phyloP scores from a whole-genome alignment of 1,140 invertebrate species.

The Laupala kohalensis region DNA sequence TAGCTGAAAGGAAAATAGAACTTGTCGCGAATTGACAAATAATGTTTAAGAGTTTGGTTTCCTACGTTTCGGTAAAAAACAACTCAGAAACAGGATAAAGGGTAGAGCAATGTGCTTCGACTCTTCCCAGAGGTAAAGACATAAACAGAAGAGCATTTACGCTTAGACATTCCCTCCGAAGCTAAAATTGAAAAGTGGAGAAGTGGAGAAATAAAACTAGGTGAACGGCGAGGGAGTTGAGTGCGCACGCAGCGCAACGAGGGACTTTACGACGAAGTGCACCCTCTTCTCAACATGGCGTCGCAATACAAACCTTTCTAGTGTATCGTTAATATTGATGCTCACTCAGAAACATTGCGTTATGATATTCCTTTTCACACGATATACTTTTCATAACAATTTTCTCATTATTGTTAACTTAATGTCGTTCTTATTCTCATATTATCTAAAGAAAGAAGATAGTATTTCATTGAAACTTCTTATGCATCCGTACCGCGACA shows the following conservation, averaged over 20 bases:
- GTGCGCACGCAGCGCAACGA: not conserved
- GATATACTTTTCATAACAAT: too few relatives aligned
- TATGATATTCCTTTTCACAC: too few relatives aligned
- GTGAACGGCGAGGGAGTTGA: too few relatives aligned
- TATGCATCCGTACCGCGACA: too few relatives aligned
- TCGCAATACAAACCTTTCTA: too few relatives aligned
- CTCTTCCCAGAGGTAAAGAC: not conserved
- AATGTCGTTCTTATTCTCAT: too few relatives aligned
- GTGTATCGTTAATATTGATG: too few relatives aligned
- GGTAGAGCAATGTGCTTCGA: not conserved
- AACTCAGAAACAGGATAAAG: not conserved
- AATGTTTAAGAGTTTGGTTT: not conserved
- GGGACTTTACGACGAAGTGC: not conserved
- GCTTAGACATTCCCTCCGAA: not conserved
- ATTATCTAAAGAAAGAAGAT: too few relatives aligned
- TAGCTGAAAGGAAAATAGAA: not conserved
- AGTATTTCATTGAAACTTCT: too few relatives aligned
- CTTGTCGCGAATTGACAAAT: not conserved
- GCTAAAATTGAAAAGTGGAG: not conserved
- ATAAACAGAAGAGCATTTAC: not conserved
- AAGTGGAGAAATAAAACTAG: not conserved
- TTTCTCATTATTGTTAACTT: too few relatives aligned
- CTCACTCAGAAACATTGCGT: too few relatives aligned
- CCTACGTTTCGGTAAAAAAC: not conserved
- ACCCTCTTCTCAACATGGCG: not conserved